These are phyloP conservation scores for Psephotus haematonotus DNA, from an alignment of 2,113 vertebrate species.

Conservation along the genomic window DNA sequence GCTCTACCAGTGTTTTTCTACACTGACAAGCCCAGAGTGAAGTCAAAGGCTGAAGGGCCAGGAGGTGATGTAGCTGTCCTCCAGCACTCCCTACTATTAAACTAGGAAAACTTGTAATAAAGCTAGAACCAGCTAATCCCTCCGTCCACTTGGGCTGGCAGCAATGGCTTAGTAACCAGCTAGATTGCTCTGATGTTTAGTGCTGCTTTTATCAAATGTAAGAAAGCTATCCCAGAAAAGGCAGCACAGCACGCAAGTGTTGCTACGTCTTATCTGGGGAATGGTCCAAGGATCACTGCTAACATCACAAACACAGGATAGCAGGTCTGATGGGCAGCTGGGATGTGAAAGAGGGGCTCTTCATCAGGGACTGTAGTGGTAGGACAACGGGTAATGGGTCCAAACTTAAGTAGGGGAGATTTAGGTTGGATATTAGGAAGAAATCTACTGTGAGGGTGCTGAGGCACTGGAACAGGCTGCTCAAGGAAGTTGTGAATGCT, in stretches of 20 bases:
- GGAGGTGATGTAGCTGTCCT: neutral
- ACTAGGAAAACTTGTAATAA: neutral
- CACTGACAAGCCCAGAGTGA: neutral
- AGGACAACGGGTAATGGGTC: neutral
- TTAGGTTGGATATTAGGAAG: neutral
- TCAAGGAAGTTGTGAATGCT: neutral
- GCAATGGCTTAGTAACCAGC: neutral
- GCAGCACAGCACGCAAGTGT: neutral
- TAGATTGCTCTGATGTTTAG: rapidly evolving
- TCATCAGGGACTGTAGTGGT: neutral
- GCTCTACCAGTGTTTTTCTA: neutral
- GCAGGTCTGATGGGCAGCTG: neutral
- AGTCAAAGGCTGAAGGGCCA: neutral
- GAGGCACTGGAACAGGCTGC: neutral
- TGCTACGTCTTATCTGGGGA: rapidly evolving
- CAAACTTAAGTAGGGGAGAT: neutral
- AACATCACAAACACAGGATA: neutral
- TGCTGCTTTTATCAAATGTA: neutral
- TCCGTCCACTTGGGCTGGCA: neutral
- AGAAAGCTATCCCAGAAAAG: neutral
- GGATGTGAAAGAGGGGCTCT: neutral
- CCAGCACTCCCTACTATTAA: neutral
- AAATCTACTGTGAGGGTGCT: neutral
- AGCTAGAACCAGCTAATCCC: neutral
- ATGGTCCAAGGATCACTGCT: neutral